These are phyloP conservation scores for Lagodon rhomboides DNA, from an alignment of 2,797 vertebrate genomes.

Conservation along the genomic window DNA sequence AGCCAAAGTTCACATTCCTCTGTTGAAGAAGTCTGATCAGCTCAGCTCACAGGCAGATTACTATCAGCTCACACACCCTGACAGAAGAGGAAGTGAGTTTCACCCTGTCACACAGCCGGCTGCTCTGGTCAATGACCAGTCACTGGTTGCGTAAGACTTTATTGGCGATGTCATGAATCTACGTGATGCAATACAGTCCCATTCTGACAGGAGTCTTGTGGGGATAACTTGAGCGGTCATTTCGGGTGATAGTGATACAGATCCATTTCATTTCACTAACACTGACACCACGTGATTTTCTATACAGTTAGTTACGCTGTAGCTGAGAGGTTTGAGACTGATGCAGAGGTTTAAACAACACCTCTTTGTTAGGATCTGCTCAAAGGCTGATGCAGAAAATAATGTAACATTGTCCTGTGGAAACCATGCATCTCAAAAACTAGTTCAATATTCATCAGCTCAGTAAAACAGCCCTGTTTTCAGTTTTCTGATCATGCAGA, in stretches of 20 bases:
- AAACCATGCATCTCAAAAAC: not conserved
- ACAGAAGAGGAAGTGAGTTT: constrained; percentile 62
- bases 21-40: constrained; percentile 43
- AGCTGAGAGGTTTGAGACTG: not conserved
- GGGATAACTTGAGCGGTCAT: not conserved
- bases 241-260: not conserved
- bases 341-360: not conserved
- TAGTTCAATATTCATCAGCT: not conserved
- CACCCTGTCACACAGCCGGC: constrained; percentile 24
- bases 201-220: too few species aligned
- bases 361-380: not conserved
- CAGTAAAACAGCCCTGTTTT: not conserved
- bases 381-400: not conserved
- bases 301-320: too few species aligned
- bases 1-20: constrained; percentile 50
- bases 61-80: constrained; percentile 59
- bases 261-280: constrained; percentile 8
- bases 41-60: constrained; percentile 40
- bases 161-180: not conserved
- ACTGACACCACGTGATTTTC: not conserved
- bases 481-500: not conserved
- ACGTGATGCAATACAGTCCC: constrained; percentile 10
- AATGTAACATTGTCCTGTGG: not conserved
- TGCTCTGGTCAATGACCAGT: not conserved
- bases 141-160: constrained; percentile 17